These are phyloP conservation scores for Poecilia gillii DNA, from an alignment of 2,797 vertebrate species.

Conservation along the genomic window DNA sequence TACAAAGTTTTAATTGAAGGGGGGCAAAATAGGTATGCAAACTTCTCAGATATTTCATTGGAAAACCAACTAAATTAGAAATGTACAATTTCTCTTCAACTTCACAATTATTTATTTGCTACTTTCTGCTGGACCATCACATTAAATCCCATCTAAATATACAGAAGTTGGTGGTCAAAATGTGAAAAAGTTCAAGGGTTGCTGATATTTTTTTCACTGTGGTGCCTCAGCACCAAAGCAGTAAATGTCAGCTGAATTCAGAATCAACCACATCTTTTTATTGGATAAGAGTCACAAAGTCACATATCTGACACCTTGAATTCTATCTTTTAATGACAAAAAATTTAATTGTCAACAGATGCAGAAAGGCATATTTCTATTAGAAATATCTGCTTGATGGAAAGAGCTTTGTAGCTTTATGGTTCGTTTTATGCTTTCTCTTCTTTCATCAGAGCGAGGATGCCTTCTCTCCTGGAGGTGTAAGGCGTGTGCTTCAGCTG, in stretches of 20 bases:
- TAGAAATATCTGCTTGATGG: neutral
- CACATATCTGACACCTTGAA: neutral
- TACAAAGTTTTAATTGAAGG: neutral
- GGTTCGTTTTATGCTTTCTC: conserved; percentile 57
- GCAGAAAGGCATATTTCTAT: neutral
- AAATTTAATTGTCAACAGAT: neutral
- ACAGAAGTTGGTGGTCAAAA: neutral
- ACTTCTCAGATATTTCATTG: neutral
- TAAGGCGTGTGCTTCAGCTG: conserved; percentile 88
- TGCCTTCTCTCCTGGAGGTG: conserved; percentile 86
- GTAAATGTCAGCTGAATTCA: neutral
- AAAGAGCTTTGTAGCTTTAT: neutral
- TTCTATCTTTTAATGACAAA: neutral
- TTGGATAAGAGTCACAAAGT: neutral
- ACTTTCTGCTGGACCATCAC: neutral
- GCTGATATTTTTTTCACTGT: neutral
- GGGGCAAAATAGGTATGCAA: neutral
- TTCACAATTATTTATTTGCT: neutral
- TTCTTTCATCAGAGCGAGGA: conserved; percentile 81
- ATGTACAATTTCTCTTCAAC: neutral
- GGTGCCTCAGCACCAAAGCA: neutral
- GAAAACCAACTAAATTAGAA: neutral
- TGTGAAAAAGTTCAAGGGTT: neutral
- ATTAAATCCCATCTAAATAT: neutral
- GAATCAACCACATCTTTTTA: neutral